phyloP scores from a whole-genome alignment of 2,797 vertebrate genomes.

The Lophotriccus pileatus region DNA sequence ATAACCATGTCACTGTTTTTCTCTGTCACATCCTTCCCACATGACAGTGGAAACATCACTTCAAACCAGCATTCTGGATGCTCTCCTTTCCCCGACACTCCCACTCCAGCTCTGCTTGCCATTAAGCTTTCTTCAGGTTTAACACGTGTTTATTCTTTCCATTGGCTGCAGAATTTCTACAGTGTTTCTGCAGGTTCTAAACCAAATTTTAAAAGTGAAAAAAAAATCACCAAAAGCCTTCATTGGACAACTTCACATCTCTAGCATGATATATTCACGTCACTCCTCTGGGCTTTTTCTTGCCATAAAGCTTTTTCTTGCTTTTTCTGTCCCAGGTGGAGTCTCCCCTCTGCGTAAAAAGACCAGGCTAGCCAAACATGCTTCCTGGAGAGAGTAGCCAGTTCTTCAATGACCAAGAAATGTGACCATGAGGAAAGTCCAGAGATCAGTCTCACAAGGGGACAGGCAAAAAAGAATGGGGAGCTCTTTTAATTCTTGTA shows the following conservation, averaged over 20 bases:
- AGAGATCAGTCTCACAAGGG: background rate
- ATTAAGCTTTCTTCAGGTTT: conserved; percentile 27
- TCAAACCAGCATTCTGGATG: conserved; percentile 26
- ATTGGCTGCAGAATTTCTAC: conserved; percentile 6
- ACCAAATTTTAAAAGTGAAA: background rate
- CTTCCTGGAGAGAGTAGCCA: background rate
- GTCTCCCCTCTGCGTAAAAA: background rate
- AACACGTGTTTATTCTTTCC: conserved; percentile 41
- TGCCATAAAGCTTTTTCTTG: background rate
- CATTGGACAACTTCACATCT: background rate
- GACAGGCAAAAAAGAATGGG: background rate
- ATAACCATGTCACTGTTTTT: conserved; percentile 2
- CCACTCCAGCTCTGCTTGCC: conserved; percentile 39
- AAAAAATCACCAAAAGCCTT: background rate
- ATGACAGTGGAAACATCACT: conserved; percentile 41
- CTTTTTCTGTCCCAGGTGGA: background rate
- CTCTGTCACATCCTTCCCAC: conserved; percentile 50
- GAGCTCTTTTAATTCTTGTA: background rate
- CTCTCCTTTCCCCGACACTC: conserved; percentile 50
- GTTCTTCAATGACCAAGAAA: background rate
- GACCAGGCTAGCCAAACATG: background rate
- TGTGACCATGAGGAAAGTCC: background rate
- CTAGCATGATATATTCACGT: background rate
- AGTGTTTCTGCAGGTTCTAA: background rate
- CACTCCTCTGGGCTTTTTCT: background rate